Evolutionary conservation across 2,797 vertebrate genomes (phyloP).

Genomic region (Rhinatrema bivittatum): DNA sequence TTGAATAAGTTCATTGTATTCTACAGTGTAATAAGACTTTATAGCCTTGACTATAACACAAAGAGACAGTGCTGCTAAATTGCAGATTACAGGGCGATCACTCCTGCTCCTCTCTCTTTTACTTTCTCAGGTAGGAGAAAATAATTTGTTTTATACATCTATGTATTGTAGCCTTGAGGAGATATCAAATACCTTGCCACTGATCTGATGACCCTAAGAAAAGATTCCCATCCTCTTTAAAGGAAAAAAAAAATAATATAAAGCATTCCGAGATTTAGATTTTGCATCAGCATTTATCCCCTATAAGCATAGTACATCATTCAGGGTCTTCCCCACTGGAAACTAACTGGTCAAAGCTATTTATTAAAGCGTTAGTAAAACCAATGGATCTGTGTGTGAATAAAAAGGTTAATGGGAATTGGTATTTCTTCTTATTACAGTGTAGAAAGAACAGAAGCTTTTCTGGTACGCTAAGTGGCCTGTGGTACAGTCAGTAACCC

Average conservation of each 20-base stretch:
- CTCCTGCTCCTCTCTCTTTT: conserved; percentile 45
- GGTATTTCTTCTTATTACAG: conserved; percentile 38
- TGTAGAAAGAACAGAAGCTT: conserved; percentile 12
- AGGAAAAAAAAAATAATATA: too few relatives aligned
- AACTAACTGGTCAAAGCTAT: conserved; percentile 16
- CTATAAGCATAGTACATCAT: background rate
- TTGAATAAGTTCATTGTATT: conserved; percentile 54
- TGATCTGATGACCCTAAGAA: conserved; percentile 26
- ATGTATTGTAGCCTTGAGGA: conserved; percentile 44
- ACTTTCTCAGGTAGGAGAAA: conserved; percentile 51
- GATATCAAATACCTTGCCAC: conserved; percentile 34
- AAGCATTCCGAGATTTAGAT: too few relatives aligned
- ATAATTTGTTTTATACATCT: conserved; percentile 60
- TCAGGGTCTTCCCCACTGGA: conserved; percentile 31
- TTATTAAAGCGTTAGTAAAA: conserved; percentile 13
- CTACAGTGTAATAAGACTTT: conserved; percentile 43
- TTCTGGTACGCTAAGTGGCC: conserved; percentile 48
- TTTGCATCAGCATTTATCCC: too few relatives aligned
- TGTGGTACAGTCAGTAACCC: conserved; percentile 51
- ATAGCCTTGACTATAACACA: conserved; percentile 45
- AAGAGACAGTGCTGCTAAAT: conserved; percentile 34
- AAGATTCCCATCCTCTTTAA: conserved; percentile 18
- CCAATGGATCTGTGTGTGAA: conserved; percentile 12
- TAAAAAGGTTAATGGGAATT: conserved; percentile 32
- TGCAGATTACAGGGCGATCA: conserved; percentile 53